Conservation (phyloP, 2,797 vertebrate species). For the Avahi laniger region DNA sequence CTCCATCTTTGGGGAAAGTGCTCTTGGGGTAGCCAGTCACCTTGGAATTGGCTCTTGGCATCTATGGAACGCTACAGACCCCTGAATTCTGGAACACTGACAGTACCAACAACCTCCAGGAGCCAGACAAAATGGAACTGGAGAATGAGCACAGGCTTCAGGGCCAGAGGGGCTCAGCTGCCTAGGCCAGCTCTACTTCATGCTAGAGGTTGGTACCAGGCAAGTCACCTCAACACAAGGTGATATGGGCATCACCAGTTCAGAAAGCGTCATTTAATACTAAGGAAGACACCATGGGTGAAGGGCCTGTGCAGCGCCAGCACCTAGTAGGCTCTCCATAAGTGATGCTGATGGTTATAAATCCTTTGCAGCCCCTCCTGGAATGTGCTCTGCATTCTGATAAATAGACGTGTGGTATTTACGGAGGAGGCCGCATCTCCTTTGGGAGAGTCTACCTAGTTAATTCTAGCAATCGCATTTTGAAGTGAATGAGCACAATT, state of each 20-base stretch:
- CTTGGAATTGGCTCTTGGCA: neutral
- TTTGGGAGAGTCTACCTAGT: constrained; percentile 35
- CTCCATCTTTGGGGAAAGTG: neutral
- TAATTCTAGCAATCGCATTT: constrained; percentile 48
- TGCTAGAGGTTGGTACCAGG: neutral
- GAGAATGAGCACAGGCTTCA: neutral
- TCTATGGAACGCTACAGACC: neutral
- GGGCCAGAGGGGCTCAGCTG: neutral
- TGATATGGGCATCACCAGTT: neutral
- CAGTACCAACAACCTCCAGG: neutral
- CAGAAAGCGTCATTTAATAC: neutral
- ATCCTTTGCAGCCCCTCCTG: neutral
- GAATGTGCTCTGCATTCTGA: neutral
- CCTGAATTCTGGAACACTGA: neutral
- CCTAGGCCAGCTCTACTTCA: neutral
- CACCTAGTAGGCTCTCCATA: neutral
- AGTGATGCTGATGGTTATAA: neutral
- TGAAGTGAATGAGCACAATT: constrained; percentile 50
- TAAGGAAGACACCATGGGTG: neutral
- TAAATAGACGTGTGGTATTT: neutral
- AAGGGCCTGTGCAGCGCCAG: rapidly evolving
- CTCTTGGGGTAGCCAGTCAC: neutral
- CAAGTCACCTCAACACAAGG: too few relatives aligned
- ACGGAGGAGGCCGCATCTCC: neutral
- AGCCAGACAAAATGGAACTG: neutral